These are phyloP conservation scores for Leptinotarsa undecemlineata DNA, from an alignment of 1,140 invertebrate genomes.

Conservation along the genomic window DNA sequence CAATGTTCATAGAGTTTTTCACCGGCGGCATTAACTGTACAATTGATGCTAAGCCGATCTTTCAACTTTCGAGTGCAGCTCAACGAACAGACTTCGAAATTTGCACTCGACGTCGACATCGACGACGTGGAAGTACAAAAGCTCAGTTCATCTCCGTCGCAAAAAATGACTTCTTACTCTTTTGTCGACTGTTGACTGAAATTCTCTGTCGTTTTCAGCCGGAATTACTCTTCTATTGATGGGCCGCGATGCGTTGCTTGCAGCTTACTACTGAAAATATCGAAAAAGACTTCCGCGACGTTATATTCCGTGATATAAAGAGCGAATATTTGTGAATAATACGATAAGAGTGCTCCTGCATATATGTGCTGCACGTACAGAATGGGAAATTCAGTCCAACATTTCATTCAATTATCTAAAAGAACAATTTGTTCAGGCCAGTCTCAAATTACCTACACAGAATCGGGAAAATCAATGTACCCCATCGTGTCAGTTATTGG, in stretches of 20 bases:
- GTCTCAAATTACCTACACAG: no score
- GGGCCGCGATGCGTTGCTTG: no score
- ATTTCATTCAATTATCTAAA: no score
- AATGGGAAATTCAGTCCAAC: no score
- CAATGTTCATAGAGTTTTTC: background rate
- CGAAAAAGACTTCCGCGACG: background rate
- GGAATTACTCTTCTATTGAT: constrained; percentile 2
- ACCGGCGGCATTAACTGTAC: background rate
- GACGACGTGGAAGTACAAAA: background rate
- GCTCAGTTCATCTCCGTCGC: background rate
- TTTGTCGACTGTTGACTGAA: background rate
- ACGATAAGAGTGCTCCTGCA: no score
- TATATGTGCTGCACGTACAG: no score
- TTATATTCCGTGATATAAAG: background rate
- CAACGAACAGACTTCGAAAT: background rate
- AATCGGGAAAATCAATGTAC: no score
- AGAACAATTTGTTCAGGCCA: no score
- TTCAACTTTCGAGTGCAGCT: background rate
- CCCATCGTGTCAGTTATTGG: no score
- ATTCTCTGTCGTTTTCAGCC: background rate
- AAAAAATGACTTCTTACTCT: constrained; percentile 6
- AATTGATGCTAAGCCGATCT: background rate
- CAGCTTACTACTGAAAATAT: background rate
- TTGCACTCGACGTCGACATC: background rate
- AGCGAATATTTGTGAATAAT: no score